Base-by-base conservation (phyloP, 2,888 invertebrate genomes). In the Lacanobia wlatinum region DNA sequence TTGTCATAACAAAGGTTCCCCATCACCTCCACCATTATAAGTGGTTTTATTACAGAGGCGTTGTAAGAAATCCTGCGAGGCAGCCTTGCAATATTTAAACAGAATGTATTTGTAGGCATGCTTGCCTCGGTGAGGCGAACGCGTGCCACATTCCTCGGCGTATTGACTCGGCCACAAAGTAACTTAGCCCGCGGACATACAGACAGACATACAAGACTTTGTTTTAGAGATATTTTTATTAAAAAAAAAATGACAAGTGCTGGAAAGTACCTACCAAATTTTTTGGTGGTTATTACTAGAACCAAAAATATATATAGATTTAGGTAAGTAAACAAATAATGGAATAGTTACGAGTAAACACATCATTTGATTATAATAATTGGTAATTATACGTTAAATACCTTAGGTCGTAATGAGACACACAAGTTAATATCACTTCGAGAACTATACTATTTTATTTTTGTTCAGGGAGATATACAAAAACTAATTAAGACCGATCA, bases 131-230 rank as follows among this genome's bases (percentile, higher is more conserved):
- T 83, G 87, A 80, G 82, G 80, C 73, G 82, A 85, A 85, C 92
- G 90, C 90, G 92, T 92, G 92, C 93, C 92, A 91, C 94, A 95
- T 95, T 94, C 94, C 93, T 86, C 70, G 74, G 83, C 82, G 83
- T 95, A 89, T 95, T 95, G 94, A 94, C 95, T 93, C 89, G 89
- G 75, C 70, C 90, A 90, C 92, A 92, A 92, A 91, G 92, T 93
- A 88, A 92, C 91, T 88, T 89, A 81, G 79, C 84, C 78, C 76
- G 73, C 72, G 63, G 67, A 72, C 62, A 82, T 80, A 81, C 82
- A 76, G 83, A 87, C 76, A 80, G 84, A 76, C 55, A 4, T 76
- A 73, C 53, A 77, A 72, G n/a, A 55, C 50, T 61, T 50, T 60
- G 12, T 46, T 65, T 62, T 48, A n/a, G n/a, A n/a, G n/a, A n/a